These are phyloP conservation scores for Serilophus lunatus DNA, from an alignment of 2,113 vertebrate genomes.

Conservation along the genomic window DNA sequence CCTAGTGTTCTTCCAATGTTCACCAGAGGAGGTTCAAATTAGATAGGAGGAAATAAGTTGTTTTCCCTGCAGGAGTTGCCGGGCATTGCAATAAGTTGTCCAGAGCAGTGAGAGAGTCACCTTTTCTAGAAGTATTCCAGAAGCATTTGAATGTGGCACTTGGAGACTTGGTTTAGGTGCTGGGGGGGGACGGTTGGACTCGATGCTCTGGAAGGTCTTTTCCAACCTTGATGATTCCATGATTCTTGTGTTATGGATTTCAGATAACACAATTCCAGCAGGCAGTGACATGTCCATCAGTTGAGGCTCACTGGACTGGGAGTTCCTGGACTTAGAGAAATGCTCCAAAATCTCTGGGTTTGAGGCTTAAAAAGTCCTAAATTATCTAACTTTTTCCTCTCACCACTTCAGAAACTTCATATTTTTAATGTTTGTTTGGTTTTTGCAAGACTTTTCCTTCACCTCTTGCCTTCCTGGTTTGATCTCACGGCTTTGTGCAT, in stretches of 20 bases:
- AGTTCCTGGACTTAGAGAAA: background rate
- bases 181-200: background rate
- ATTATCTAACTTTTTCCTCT: too few relatives aligned
- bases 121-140: background rate
- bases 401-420: background rate
- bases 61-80: background rate
- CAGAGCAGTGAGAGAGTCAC: background rate
- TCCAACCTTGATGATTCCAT: background rate
- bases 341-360: background rate
- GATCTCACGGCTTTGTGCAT: background rate
- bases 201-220: background rate
- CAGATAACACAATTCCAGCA: background rate
- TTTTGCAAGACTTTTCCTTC: background rate
- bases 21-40: background rate
- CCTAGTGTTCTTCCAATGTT: background rate
- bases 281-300: accelerated
- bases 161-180: too few relatives aligned
- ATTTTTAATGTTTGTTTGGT: background rate
- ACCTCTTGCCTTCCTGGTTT: background rate
- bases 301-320: background rate
- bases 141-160: background rate
- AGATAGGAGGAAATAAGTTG: background rate
- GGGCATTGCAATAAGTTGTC: background rate
- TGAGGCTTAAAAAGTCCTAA: background rate
- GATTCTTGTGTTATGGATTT: background rate